Percentiles rank a stretch among this genome's conserved stretches.
Evolutionary conservation across 2,113 vertebrate genomes (phyloP).

Genomic region (Rhipidura dahli): DNA sequence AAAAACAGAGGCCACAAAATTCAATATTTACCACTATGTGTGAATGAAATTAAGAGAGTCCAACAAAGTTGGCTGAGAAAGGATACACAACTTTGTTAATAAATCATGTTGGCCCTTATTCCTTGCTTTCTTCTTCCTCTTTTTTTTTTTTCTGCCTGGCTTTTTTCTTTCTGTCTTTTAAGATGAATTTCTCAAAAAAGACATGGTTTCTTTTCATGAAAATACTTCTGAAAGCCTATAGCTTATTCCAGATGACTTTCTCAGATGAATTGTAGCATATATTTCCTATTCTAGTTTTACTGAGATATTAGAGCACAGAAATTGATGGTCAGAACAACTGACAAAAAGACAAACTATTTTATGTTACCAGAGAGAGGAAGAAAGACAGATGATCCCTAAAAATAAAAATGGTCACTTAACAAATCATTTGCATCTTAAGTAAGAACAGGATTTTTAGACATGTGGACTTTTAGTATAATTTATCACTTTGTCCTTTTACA

Average conservation of each 20-base stretch:
- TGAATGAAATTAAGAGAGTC: background rate
- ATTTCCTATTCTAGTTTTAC: background rate
- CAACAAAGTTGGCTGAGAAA: background rate
- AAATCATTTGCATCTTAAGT: background rate
- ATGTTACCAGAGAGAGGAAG: background rate
- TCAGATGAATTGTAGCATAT: background rate
- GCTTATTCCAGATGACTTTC: background rate
- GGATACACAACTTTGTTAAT: background rate
- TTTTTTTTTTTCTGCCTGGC: too few species aligned
- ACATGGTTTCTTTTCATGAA: background rate
- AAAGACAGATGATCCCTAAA: background rate
- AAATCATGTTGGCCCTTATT: background rate
- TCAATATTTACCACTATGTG: background rate
- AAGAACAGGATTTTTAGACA: background rate
- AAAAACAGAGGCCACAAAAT: conserved; percentile 27
- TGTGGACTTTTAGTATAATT: background rate
- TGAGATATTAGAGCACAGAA: background rate
- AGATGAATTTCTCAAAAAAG: background rate
- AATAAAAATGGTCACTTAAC: background rate
- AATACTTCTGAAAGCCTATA: background rate
- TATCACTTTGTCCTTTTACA: background rate
- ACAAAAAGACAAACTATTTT: background rate
- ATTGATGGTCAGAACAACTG: background rate
- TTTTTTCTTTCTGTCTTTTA: background rate
- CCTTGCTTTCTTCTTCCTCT: background rate